These are phyloP conservation scores for Callipepla squamata DNA, from an alignment of 2,113 vertebrate genomes.

Conservation along the genomic window DNA sequence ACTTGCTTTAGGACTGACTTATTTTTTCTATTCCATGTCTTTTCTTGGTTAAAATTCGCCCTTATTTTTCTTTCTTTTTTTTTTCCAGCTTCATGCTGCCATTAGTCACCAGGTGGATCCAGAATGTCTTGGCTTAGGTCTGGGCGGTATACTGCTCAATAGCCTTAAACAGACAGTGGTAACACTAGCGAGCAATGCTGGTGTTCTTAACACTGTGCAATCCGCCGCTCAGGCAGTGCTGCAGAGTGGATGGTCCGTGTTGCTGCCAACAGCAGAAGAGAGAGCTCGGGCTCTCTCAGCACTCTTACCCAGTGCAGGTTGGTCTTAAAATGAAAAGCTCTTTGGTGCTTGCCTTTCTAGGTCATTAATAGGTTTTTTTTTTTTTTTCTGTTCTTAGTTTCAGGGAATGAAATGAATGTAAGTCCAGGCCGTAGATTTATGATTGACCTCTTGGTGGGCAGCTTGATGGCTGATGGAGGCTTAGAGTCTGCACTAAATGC, in stretches of 20 bases:
- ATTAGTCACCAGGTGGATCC: constrained; percentile 97
- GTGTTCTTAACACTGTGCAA: constrained; percentile 93
- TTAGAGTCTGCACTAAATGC: constrained; percentile 94
- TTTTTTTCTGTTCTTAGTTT: constrained; percentile 74
- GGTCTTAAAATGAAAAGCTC: background rate
- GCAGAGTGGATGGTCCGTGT: constrained; percentile 96
- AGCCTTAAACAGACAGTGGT: constrained; percentile 97
- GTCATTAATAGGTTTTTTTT: background rate
- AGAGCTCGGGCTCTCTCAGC: constrained; percentile 93
- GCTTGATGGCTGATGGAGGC: constrained; percentile 97
- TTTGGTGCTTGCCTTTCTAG: background rate
- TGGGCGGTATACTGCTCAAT: constrained; percentile 91
- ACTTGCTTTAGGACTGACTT: background rate
- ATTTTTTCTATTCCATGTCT: background rate
- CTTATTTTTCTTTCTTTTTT: accelerated
- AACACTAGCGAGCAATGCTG: constrained; percentile 92
- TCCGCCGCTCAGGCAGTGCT: constrained; percentile 93
- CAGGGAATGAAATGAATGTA: constrained; percentile 92
- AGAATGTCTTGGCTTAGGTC: constrained; percentile 90
- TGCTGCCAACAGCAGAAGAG: constrained; percentile 96
- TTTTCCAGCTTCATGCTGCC: constrained; percentile 90
- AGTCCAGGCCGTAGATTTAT: constrained; percentile 96
- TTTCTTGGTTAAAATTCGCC: background rate
- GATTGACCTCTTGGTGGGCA: constrained; percentile 97
- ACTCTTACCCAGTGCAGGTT: constrained; percentile 92